Conservation (phyloP, 2,888 invertebrate species). For the Nebria salina region DNA sequence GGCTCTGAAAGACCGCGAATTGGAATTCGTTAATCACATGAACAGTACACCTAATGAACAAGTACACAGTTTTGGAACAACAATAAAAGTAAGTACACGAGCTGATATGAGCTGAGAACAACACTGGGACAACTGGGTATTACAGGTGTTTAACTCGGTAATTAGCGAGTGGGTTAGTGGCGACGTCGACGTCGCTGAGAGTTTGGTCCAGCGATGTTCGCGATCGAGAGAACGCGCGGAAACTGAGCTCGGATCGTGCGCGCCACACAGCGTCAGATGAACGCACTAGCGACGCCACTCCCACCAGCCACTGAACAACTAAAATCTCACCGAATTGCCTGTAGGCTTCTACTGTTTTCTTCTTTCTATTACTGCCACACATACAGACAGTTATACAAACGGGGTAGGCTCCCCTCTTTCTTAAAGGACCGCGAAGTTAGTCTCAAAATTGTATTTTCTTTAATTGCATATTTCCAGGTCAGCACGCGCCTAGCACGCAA, state of each 20-base stretch:
- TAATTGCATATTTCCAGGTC: constrained; percentile 44
- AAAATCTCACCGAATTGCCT: constrained; percentile 53
- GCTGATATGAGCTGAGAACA: not conserved
- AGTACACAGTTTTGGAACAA: constrained; percentile 9
- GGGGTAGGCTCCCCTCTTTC: constrained; percentile 15
- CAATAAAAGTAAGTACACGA: not conserved
- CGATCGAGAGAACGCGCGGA: constrained; percentile 58
- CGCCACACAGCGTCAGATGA: constrained; percentile 54
- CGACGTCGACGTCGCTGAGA: constrained; percentile 4
- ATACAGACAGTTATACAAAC: constrained; percentile 2
- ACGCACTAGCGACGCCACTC: constrained; percentile 59
- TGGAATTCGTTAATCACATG: constrained; percentile 29
- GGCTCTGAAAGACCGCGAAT: constrained; percentile 39
- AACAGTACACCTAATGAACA: constrained; percentile 20
- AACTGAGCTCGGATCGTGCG: constrained; percentile 58
- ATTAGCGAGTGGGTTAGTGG: not conserved
- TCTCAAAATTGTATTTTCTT: constrained; percentile 41
- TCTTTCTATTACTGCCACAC: constrained; percentile 40
- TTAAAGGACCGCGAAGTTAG: constrained; percentile 37
- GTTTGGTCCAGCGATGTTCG: constrained; percentile 24
- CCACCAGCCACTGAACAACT: constrained; percentile 56
- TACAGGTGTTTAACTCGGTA: not conserved
- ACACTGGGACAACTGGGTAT: not conserved
- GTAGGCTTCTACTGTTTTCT: constrained; percentile 43
- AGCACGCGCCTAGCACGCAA: constrained; percentile 36